Evolutionary conservation across 1,140 invertebrate genomes (phyloP).

Genomic region (Latrodectus geometricus): DNA sequence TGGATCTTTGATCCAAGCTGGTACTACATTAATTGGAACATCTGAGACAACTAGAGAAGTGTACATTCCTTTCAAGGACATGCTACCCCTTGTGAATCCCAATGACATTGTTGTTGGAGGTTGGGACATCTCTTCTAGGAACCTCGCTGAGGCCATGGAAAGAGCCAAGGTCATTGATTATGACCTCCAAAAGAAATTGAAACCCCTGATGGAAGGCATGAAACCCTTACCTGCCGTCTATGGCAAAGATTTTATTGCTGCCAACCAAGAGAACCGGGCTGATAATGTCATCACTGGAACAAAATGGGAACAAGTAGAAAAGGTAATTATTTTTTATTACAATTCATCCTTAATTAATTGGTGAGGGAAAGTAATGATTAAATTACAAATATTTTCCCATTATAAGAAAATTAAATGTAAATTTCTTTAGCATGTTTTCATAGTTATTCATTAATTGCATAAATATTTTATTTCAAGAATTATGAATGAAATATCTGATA

Average conservation of each 20-base stretch:
- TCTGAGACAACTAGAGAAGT: conserved; percentile 76
- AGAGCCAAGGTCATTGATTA: conserved; percentile 77
- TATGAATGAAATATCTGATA: too few species aligned
- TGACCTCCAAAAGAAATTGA: conserved; percentile 71
- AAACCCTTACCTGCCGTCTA: conserved; percentile 89
- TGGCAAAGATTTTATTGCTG: conserved; percentile 92
- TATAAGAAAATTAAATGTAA: too few species aligned
- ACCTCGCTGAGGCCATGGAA: conserved; percentile 87
- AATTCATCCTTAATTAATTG: too few species aligned
- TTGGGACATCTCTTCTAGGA: conserved; percentile 93
- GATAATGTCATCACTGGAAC: conserved; percentile 85
- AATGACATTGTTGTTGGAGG: conserved; percentile 91
- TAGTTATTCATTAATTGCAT: too few species aligned
- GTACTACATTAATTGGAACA: conserved; percentile 85
- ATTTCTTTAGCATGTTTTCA: too few species aligned
- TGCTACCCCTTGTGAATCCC: conserved; percentile 91
- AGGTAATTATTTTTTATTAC: conserved; percentile 71
- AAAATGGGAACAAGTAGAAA: conserved; percentile 78
- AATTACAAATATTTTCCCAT: too few species aligned
- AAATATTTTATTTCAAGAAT: too few species aligned
- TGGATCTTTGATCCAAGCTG: conserved; percentile 90
- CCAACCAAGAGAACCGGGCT: conserved; percentile 89
- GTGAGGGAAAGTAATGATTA: too few species aligned
- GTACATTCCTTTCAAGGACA: conserved; percentile 82
- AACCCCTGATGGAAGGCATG: conserved; percentile 78